Percentiles rank a stretch among this genome's conserved stretches.
phyloP scores from a whole-genome alignment of 2,888 invertebrate genomes.

The Andrena minutula region DNA sequence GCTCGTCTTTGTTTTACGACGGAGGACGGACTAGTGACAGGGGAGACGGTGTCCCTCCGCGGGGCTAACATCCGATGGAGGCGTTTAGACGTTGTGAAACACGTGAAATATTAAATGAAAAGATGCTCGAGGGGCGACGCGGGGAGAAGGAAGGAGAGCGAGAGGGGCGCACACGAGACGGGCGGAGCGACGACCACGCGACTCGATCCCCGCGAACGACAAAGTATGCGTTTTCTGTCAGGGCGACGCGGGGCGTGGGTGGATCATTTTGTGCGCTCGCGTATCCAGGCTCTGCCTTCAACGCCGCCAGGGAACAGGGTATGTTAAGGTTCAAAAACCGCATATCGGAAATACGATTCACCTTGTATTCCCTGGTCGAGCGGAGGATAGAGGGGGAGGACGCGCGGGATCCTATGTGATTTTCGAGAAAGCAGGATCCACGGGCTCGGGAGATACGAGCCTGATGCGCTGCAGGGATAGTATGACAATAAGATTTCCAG shows the following conservation, averaged over 20 bases:
- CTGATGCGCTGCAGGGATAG: constrained; percentile 12
- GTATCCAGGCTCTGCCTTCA: constrained; percentile 46
- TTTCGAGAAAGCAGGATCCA: constrained; percentile 29
- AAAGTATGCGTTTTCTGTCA: constrained; percentile 53
- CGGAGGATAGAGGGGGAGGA: constrained; percentile 19
- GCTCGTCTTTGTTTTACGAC: constrained; percentile 63
- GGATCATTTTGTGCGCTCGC: constrained; percentile 57
- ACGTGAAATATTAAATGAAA: constrained; percentile 58
- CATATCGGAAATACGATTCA: constrained; percentile 67
- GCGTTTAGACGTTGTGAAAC: constrained; percentile 68
- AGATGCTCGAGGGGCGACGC: not conserved
- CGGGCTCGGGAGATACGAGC: constrained; percentile 1
- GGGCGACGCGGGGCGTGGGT: constrained; percentile 64
- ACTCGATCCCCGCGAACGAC: constrained; percentile 45
- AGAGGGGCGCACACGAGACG: constrained; percentile 22
- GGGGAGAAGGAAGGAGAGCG: not conserved
- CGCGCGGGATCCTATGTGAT: constrained; percentile 39
- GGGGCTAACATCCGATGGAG: constrained; percentile 57
- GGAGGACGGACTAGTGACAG: constrained; percentile 53
- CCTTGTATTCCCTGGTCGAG: constrained; percentile 55
- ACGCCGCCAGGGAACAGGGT: constrained; percentile 23
- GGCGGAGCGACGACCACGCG: constrained; percentile 46
- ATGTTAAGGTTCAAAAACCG: constrained; percentile 59
- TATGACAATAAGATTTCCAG: constrained; percentile 29
- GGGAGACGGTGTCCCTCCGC: constrained; percentile 23